Conservation (phyloP, 2,113 vertebrate genomes). For the Garra rufa region DNA sequence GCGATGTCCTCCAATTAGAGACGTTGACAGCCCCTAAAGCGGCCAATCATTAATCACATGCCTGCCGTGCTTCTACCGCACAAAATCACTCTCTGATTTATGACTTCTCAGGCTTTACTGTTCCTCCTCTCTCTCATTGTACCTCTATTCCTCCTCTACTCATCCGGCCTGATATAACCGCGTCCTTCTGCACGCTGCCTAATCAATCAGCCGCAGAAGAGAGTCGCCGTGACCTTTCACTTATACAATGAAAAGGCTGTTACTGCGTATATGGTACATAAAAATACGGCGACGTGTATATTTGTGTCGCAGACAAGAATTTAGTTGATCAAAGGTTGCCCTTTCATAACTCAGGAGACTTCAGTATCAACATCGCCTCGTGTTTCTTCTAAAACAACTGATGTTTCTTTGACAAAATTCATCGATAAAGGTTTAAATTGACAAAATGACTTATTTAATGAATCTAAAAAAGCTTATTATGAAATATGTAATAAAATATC, state of each 20-base stretch:
- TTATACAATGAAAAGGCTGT: constrained; percentile 40
- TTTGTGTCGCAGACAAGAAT: not conserved
- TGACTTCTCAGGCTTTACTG: constrained; percentile 66
- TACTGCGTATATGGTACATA: constrained; percentile 20
- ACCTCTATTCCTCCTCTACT: constrained; percentile 38
- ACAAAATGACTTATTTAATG: not conserved
- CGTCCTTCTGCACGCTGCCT: constrained; percentile 58
- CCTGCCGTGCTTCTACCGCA: constrained; percentile 65
- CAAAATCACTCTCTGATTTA: constrained; percentile 79
- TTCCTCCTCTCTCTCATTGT: constrained; percentile 43
- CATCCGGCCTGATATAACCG: constrained; percentile 64
- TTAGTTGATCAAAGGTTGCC: not conserved
- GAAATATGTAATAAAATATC: not conserved
- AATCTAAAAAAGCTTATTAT: not conserved
- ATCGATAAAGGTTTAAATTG: not conserved
- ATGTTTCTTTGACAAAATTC: not conserved
- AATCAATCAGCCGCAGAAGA: constrained; percentile 67
- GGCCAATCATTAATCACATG: constrained; percentile 77
- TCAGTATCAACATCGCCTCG: not conserved
- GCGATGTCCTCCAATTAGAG: constrained; percentile 81
- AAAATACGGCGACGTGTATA: not conserved
- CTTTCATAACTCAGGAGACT: not conserved
- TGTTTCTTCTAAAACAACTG: not conserved
- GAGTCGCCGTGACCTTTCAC: constrained; percentile 51
- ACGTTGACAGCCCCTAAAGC: constrained; percentile 78